phyloP scores from a whole-genome alignment of 2,113 vertebrate genomes.

The Scatophagus argus region DNA sequence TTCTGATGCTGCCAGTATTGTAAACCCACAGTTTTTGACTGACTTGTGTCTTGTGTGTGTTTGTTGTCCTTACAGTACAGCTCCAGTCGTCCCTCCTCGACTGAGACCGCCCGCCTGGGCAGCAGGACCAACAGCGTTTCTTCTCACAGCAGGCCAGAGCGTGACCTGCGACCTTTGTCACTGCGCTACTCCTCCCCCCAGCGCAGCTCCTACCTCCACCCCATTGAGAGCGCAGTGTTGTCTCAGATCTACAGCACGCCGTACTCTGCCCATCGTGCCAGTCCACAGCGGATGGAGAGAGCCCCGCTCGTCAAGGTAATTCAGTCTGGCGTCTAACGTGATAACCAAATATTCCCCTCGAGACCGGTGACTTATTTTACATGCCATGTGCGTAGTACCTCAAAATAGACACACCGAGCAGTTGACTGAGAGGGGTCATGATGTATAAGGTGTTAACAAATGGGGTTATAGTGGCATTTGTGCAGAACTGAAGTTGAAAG shows the following conservation, averaged over 20 bases:
- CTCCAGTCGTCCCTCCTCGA: constrained; percentile 82
- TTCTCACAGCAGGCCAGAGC: constrained; percentile 77
- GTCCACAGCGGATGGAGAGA: constrained; percentile 70
- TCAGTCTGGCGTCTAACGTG: constrained; percentile 41
- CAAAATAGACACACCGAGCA: constrained; percentile 60
- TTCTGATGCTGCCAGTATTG: background rate
- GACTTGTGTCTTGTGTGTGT: constrained; percentile 28
- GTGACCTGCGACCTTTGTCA: constrained; percentile 70
- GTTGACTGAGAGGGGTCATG: constrained; percentile 10
- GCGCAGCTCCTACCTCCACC: constrained; percentile 70
- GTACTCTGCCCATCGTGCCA: constrained; percentile 64
- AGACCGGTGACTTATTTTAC: constrained; percentile 57
- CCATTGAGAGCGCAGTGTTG: constrained; percentile 39
- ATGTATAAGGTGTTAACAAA: constrained; percentile 45
- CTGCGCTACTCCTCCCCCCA: constrained; percentile 80
- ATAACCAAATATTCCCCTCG: constrained; percentile 63
- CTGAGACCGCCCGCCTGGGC: constrained; percentile 75
- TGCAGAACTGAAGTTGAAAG: constrained; percentile 43
- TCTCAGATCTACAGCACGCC: constrained; percentile 87
- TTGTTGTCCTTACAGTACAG: constrained; percentile 79
- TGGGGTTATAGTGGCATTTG: constrained; percentile 10
- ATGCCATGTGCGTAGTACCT: constrained; percentile 48
- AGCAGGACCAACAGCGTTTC: constrained; percentile 83
- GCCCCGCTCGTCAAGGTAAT: constrained; percentile 82
- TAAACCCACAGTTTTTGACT: constrained; percentile 16